phyloP scores from a whole-genome alignment of 2,113 vertebrate species.

The Herpailurus yagouaroundi region DNA sequence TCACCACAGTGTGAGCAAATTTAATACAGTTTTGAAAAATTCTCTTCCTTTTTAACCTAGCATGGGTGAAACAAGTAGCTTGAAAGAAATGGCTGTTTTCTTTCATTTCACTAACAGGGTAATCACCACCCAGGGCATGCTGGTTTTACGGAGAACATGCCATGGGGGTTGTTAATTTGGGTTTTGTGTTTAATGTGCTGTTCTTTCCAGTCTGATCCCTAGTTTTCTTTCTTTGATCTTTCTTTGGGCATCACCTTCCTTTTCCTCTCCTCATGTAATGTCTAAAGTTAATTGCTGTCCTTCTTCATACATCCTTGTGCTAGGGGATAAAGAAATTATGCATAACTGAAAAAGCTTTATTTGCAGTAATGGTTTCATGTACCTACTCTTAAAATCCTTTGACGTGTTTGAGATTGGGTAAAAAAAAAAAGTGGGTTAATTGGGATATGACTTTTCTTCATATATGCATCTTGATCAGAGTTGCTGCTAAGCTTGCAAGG shows the following conservation, averaged over 20 bases:
- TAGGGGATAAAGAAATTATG: background rate
- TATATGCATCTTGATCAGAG: background rate
- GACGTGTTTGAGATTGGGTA: background rate
- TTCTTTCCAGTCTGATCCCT: background rate
- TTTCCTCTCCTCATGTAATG: background rate
- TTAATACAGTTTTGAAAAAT: background rate
- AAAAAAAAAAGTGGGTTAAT: background rate
- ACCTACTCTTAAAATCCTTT: background rate
- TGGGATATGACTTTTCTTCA: background rate
- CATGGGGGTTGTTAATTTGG: background rate
- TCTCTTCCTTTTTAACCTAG: background rate
- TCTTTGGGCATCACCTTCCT: background rate
- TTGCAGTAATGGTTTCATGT: background rate
- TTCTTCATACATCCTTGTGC: background rate
- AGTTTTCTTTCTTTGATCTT: slow-evolving; percentile 31
- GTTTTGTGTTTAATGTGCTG: background rate
- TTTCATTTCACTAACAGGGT: slow-evolving; percentile 4
- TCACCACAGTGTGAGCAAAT: background rate
- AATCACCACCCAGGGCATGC: background rate
- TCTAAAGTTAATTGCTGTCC: background rate
- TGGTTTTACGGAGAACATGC: background rate
- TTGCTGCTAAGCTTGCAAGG: background rate
- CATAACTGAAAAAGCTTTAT: background rate
- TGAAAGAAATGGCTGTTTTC: slow-evolving; percentile 46
- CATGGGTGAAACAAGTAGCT: background rate